Base-by-base conservation (phyloP, 2,888 invertebrate species). In the Tinea pellionella region DNA sequence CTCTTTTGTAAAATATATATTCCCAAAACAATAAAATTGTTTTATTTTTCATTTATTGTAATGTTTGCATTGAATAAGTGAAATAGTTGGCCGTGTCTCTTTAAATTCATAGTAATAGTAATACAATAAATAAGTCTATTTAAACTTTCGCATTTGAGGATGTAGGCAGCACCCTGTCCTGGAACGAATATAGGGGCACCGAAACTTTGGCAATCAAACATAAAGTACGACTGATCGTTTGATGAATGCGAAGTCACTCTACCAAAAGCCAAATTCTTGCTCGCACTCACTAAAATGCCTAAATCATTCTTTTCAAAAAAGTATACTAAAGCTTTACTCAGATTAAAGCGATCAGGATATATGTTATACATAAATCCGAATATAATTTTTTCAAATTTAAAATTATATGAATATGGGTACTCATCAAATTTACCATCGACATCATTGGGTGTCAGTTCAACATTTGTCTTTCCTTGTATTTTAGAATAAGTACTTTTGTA, bases 181-280 rank as follows among this genome's bases (percentile, higher is more conserved):
- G 90, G 89, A 30, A 85, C 74, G 68, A 91, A 92, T 66, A 92
- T 71, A 0, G 92, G 92, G 2, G 85, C 75, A 7, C 92, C 92
- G 64, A 81, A 77, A 62, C 89, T 89, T 72, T 91, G 90, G 64
- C 90, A 90, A 66, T 92, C 92, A 68, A 89, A 92, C 90, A 92
- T 89, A 65, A 91, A 92, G 67, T 91, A 92, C 11, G 91, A 91
- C 12, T 11, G 53, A n/a, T 16, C 8, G 6, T 9, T 15, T 16
- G 53, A 7, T 13, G 9, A 9, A 11, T 13, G 51, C 9, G 73
- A 68, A 0, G 78, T 80, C 15, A 74, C 70, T 63, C 69, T 87
- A 1, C 90, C 90, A 65, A 90, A 88, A 9, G 88, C 86, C 63
- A 89, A 70, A 58, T 89, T 89, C 61, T 89, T 89, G 11, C 74